Conservation (phyloP, 2,797 vertebrate genomes). For the Carapus acus region DNA sequence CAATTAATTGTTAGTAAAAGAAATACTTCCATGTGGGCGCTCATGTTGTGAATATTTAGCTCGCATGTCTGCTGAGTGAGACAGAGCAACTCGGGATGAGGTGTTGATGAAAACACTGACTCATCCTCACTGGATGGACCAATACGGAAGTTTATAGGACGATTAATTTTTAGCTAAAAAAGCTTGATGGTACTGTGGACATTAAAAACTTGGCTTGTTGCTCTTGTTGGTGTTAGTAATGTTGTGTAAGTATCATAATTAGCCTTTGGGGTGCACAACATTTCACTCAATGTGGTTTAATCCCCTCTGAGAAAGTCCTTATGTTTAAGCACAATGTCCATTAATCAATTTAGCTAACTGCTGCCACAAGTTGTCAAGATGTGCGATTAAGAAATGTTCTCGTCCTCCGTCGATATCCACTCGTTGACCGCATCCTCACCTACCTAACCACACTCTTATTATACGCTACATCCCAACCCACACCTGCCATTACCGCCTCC, state of each 20-base stretch:
- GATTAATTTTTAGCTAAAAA: too few species aligned
- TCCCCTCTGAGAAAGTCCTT: neutral
- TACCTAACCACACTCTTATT: constrained; percentile 4
- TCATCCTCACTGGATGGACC: too few species aligned
- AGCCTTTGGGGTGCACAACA: neutral
- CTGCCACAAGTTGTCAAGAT: constrained; percentile 31
- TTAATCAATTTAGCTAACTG: neutral
- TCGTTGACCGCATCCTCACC: constrained; percentile 1
- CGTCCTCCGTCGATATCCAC: neutral
- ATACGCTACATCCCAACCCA: constrained; percentile 14
- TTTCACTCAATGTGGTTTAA: neutral
- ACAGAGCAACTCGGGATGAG: neutral
- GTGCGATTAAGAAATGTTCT: constrained; percentile 1
- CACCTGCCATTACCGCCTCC: constrained; percentile 8
- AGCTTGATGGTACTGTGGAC: too few species aligned
- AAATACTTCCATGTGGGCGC: too few species aligned
- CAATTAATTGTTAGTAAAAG: too few species aligned
- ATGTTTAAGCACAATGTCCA: constrained; percentile 4
- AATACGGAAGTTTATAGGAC: too few species aligned
- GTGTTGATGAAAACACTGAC: too few species aligned
- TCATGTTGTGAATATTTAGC: too few species aligned
- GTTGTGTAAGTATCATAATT: too few species aligned
- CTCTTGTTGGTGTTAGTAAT: too few species aligned
- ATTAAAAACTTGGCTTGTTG: too few species aligned
- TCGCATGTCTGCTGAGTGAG: neutral